These are phyloP conservation scores for Perca schrenkii DNA, from an alignment of 2,113 vertebrate species.

Conservation along the genomic window DNA sequence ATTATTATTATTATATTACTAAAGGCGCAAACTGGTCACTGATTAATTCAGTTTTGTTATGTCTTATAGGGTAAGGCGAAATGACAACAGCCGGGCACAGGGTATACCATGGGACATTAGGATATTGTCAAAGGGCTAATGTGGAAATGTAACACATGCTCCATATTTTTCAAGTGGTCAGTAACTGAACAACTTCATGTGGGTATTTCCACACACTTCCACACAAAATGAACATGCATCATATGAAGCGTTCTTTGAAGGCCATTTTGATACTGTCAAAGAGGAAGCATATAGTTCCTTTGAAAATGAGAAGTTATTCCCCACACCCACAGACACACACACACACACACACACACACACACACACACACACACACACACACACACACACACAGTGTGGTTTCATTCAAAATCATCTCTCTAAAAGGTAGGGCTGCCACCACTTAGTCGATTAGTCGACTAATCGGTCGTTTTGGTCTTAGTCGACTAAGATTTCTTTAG, in stretches of 20 bases:
- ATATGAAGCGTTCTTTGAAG: constrained; percentile 1
- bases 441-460: too few species aligned
- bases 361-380: too few species aligned
- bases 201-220: neutral
- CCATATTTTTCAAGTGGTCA: neutral
- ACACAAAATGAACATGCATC: constrained; percentile 8
- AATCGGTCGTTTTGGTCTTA: too few species aligned
- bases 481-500: too few species aligned
- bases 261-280: constrained; percentile 14
- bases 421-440: neutral
- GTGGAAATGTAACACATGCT: neutral
- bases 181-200: neutral
- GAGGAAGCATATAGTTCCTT: constrained; percentile 62
- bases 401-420: neutral
- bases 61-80: neutral
- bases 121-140: neutral
- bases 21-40: too few species aligned
- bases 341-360: too few species aligned
- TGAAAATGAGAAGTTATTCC: constrained; percentile 41
- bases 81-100: neutral
- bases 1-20: too few species aligned
- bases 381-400: neutral
- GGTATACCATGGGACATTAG: neutral
- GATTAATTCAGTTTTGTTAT: too few species aligned
- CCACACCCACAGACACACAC: too few species aligned